These are phyloP conservation scores for Drosophila ironensis DNA, from an alignment of 1,140 invertebrate genomes.

Conservation along the genomic window DNA sequence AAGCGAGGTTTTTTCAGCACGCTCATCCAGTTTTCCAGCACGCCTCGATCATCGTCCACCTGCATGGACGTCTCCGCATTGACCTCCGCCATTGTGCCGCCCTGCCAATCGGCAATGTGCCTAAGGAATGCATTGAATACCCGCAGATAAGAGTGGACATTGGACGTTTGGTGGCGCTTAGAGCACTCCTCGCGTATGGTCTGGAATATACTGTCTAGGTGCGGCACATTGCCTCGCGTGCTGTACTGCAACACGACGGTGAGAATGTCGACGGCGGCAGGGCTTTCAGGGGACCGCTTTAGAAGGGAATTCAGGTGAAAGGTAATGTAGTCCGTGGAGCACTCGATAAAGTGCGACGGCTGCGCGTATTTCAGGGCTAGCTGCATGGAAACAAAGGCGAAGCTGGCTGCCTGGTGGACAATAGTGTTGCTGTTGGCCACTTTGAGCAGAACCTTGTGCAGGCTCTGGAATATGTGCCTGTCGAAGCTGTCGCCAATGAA, in stretches of 20 bases:
- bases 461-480: conserved; percentile 54
- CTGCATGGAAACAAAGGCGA: conserved; percentile 82
- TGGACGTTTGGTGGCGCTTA: conserved; percentile 52
- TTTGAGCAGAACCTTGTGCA: conserved; percentile 72
- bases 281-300: conserved; percentile 80
- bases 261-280: conserved; percentile 84
- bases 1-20: conserved; percentile 37
- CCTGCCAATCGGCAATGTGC: conserved; percentile 54
- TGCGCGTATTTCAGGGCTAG: conserved; percentile 78
- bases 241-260: conserved; percentile 84
- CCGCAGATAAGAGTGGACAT: conserved; percentile 71
- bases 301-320: conserved; percentile 84
- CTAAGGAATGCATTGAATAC: conserved; percentile 73
- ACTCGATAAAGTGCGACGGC: conserved; percentile 82
- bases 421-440: conserved; percentile 65
- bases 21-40: conserved; percentile 46
- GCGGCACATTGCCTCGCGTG: conserved; percentile 83
- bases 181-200: conserved; percentile 82
- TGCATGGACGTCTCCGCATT: conserved; percentile 40
- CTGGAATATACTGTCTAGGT: conserved; percentile 83
- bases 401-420: conserved; percentile 64
- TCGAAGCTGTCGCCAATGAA: conserved; percentile 68
- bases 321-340: conserved; percentile 84
- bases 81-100: conserved; percentile 27
- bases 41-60: conserved; percentile 49